A percentile compares a stretch with the other conserved stretches of the same genome.
Conservation (phyloP, 2,797 vertebrate genomes). For the Acanthis flammea region DNA sequence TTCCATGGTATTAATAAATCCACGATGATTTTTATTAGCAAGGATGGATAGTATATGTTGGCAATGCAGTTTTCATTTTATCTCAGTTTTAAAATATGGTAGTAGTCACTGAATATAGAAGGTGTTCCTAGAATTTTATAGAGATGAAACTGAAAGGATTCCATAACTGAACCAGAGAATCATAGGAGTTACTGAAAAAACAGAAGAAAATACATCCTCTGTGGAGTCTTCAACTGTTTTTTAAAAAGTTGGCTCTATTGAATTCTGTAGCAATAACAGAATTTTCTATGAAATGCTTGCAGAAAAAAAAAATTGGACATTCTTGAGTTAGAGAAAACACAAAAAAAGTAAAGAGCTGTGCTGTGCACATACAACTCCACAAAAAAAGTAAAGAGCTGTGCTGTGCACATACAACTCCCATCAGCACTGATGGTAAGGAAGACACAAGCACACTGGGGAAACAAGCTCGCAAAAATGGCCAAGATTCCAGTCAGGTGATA, state of each 20-base stretch:
- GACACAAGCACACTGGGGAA: neutral
- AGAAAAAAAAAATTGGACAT: neutral
- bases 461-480: neutral
- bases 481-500: neutral
- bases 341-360: neutral
- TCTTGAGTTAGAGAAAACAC: neutral
- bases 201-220: neutral
- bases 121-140: neutral
- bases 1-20: neutral
- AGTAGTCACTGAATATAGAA: neutral
- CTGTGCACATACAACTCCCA: neutral
- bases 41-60: neutral
- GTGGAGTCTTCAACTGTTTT: neutral
- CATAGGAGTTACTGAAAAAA: neutral
- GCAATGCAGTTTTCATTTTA: neutral
- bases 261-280: neutral
- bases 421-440: neutral
- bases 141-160: neutral
- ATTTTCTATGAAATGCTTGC: neutral
- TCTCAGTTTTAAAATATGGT: neutral
- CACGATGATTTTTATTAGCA: neutral
- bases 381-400: neutral
- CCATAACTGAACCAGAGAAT: neutral
- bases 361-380: neutral
- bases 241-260: neutral